Percentiles rank a stretch among this genome's conserved stretches.
These are phyloP conservation scores for Albula goreensis DNA, from an alignment of 2,113 vertebrate genomes.

Conservation along the genomic window DNA sequence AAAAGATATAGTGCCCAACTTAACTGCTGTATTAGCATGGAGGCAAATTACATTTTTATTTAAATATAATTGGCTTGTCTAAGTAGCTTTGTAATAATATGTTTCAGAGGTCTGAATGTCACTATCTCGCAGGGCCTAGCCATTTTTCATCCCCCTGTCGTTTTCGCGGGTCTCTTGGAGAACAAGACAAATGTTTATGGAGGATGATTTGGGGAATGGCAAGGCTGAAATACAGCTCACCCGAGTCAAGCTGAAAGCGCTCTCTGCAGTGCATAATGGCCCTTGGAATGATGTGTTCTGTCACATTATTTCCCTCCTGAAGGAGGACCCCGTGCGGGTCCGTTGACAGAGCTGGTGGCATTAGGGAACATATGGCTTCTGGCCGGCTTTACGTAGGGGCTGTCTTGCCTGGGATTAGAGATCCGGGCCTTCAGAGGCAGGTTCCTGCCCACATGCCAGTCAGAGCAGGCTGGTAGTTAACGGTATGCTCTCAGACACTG, in stretches of 20 bases:
- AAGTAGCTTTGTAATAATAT: slow-evolving; percentile 47
- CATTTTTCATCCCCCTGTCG: slow-evolving; percentile 50
- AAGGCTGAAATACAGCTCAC: slow-evolving; percentile 71
- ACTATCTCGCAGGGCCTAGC: slow-evolving; percentile 30
- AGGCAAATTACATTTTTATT: slow-evolving; percentile 52
- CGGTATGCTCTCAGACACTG: neutral
- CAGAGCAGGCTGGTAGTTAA: neutral
- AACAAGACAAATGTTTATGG: slow-evolving; percentile 65
- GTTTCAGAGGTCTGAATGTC: slow-evolving; percentile 44
- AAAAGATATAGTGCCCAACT: slow-evolving; percentile 38
- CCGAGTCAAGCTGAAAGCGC: slow-evolving; percentile 64
- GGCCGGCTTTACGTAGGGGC: slow-evolving; percentile 58
- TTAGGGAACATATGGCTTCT: slow-evolving; percentile 66
- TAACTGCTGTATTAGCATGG: slow-evolving; percentile 40
- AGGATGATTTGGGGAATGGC: slow-evolving; percentile 75
- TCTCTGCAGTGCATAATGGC: slow-evolving; percentile 74
- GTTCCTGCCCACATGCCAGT: slow-evolving; percentile 33
- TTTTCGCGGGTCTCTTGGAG: slow-evolving; percentile 28
- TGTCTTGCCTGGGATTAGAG: slow-evolving; percentile 64
- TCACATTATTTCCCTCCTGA: slow-evolving; percentile 68
- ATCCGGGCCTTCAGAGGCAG: slow-evolving; percentile 46
- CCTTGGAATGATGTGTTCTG: slow-evolving; percentile 72
- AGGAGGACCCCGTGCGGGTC: slow-evolving; percentile 65
- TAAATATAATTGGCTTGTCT: slow-evolving; percentile 52
- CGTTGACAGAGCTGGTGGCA: slow-evolving; percentile 60